phyloP scores from a whole-genome alignment of 2,888 invertebrate species.

The Sinhomidia bicolor region DNA sequence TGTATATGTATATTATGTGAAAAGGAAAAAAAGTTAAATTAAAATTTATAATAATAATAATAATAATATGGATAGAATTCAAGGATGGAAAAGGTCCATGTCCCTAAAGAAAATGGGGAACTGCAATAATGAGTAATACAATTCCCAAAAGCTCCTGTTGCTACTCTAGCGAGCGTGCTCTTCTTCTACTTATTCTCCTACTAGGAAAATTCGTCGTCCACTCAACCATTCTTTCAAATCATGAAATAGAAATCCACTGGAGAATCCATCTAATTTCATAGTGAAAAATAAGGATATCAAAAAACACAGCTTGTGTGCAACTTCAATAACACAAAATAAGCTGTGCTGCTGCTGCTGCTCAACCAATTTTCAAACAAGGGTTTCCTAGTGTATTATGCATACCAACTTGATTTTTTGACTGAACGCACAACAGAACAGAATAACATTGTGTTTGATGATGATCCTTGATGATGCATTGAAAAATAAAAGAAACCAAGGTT shows the following conservation, averaged over 20 bases:
- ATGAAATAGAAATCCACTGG: constrained; percentile 57
- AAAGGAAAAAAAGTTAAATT: constrained; percentile 14
- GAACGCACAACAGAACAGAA: too few relatives aligned
- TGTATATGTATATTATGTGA: too few relatives aligned
- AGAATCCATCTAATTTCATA: constrained; percentile 66
- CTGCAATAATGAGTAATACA: constrained; percentile 42
- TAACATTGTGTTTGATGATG: too few relatives aligned
- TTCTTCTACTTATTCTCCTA: background rate
- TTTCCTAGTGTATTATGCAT: constrained; percentile 3
- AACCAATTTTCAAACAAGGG: constrained; percentile 9
- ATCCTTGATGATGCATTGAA: background rate
- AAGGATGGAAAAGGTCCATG: background rate
- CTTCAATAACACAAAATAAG: constrained; percentile 43
- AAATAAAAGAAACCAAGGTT: too few relatives aligned
- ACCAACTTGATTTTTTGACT: constrained; percentile 48
- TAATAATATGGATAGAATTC: too few relatives aligned
- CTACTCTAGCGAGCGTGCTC: too few relatives aligned
- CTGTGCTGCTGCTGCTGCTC: constrained; percentile 51
- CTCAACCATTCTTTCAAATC: constrained; percentile 31
- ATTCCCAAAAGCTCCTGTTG: constrained; percentile 43
- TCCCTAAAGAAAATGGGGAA: constrained; percentile 16
- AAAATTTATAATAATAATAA: constrained; percentile 64
- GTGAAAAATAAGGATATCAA: constrained; percentile 61
- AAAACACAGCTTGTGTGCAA: constrained; percentile 2
- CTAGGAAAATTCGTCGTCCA: constrained; percentile 22